Evolutionary conservation across 2,797 vertebrate species (phyloP), one percentile per base, ranked within the genome.

Genomic region (Sphenodon punctatus): DNA sequence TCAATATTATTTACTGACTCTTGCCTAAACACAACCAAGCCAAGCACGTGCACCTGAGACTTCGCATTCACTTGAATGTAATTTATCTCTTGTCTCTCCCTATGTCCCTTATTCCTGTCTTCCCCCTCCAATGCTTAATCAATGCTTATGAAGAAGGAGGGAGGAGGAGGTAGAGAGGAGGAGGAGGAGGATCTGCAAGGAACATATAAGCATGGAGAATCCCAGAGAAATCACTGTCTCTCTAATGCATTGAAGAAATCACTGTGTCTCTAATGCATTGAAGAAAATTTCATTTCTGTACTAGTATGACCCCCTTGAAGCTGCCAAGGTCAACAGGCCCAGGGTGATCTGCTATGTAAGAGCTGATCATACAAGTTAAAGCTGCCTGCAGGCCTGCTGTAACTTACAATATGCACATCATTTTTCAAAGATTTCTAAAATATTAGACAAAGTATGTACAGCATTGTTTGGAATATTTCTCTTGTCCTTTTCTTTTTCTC

Each of bases 351-450:
- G 80, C 78, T 88, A 36, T 86, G 80, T 73, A 76, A 72, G 67
- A 92, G 72, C 82, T 60, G 46, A 83, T 91, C 92, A 90, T 88
- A 90, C 90, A 93, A 87, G 90, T 87, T 76, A 93, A 93, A 89
- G 72, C 75, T 2, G 80, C 89, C 90, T 85, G 75, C 80, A 88
- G 91, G 90, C 88, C 80, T 88, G 84, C 89, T 86, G 67, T 84
- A 89, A 84, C 85, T 93, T 92, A 84, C 67, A 91, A 43, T 84
- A 81, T 77, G 69, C 67, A 84, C 61, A 67, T 1, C 53, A 43
- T 71, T 85, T 78, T 88, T 90, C 67, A 85, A 90, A 91, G 83
- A 81, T 76, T 87, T 65, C 65, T 55, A 60, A 86, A 69, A 49
- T n/a, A 55, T 19, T 46, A 55, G 48, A 64, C 32, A 48, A 69